Conservation (phyloP, 1,140 invertebrate species). For the Hyles vespertilio region DNA sequence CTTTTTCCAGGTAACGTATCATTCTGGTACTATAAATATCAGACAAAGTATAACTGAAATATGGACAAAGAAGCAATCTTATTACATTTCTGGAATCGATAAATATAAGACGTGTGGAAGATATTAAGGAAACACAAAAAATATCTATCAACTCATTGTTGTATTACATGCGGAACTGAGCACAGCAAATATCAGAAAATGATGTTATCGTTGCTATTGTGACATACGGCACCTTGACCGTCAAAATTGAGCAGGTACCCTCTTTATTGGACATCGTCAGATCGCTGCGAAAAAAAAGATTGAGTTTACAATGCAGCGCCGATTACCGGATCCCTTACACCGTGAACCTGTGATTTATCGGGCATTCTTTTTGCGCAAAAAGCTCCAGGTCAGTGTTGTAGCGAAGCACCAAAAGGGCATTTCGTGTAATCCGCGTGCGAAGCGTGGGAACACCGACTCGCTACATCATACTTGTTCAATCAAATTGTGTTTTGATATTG, state of each 20-base stretch:
- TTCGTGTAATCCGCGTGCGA: slow-evolving; percentile 57
- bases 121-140: too few relatives aligned
- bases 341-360: slow-evolving; percentile 67
- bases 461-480: too few relatives aligned
- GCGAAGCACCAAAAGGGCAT: slow-evolving; percentile 69
- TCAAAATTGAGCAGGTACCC: slow-evolving; percentile 66
- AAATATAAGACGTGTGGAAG: too few relatives aligned
- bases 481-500: too few relatives aligned
- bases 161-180: slow-evolving; percentile 61
- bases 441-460: slow-evolving; percentile 51
- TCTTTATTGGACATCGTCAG: slow-evolving; percentile 50
- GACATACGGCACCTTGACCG: slow-evolving; percentile 65
- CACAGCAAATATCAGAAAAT: slow-evolving; percentile 26
- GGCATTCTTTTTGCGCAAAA: slow-evolving; percentile 65
- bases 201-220: slow-evolving; percentile 67
- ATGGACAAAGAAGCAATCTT: too few relatives aligned
- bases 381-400: slow-evolving; percentile 58
- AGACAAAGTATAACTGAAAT: too few relatives aligned
- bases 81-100: too few relatives aligned
- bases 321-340: slow-evolving; percentile 47
- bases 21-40: too few relatives aligned
- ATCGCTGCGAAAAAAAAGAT: slow-evolving; percentile 58
- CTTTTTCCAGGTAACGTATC: too few relatives aligned
- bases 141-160: slow-evolving; percentile 8
- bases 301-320: slow-evolving; percentile 41